These are phyloP conservation scores for Ammodytes marinus DNA, from an alignment of 2,113 vertebrate genomes.

Conservation along the genomic window DNA sequence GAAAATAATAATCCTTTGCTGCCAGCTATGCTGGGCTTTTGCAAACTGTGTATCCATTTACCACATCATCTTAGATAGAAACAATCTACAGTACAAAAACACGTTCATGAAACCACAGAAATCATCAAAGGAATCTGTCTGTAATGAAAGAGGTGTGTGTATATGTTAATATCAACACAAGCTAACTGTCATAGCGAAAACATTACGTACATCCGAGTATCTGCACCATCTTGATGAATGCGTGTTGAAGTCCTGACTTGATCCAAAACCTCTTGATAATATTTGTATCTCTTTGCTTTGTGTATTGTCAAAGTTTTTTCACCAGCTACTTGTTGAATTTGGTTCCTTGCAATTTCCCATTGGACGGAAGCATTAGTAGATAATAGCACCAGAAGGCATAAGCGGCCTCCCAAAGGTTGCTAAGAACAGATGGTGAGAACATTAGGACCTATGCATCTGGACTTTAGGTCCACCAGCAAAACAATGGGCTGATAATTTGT, in stretches of 20 bases:
- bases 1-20: background rate
- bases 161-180: background rate
- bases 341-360: background rate
- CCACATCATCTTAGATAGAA: background rate
- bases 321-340: background rate
- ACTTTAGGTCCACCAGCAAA: background rate
- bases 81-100: background rate
- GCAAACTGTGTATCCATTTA: background rate
- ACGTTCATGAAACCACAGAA: background rate
- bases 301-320: background rate
- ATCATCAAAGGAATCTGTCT: background rate
- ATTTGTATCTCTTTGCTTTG: background rate
- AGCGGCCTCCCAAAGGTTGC: too few species aligned
- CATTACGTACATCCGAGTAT: too few species aligned
- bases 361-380: background rate
- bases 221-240: background rate
- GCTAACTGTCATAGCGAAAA: background rate
- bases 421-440: background rate
- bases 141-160: background rate
- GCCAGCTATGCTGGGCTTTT: constrained; percentile 5
- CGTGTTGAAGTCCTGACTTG: background rate
- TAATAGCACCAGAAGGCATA: background rate
- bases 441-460: background rate
- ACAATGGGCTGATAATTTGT: background rate
- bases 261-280: background rate